Evolutionary conservation across 92 coral and sea anemone genomes (phyloP), one percentile per base, ranked within the genome.

Genomic region (Heteractis magnifica): DNA sequence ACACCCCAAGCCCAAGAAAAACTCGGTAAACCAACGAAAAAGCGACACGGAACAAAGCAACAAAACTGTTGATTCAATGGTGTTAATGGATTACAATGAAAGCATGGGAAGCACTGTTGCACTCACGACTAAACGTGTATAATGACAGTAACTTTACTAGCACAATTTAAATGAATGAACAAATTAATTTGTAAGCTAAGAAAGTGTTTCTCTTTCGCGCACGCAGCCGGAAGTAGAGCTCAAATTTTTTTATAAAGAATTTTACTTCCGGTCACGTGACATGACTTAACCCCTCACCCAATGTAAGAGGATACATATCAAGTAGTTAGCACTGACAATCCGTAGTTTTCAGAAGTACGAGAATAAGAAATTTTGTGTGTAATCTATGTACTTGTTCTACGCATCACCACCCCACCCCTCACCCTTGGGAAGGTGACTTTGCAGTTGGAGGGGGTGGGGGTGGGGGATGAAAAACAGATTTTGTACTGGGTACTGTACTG

Each of bases 41-140:
- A 88, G 88, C 53, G 89, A 88, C n/a, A 76, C 68, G n/a, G 77
- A 49, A 4, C 80, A 84, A 64, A 77, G 77, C 80, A 78, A 77
- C 72, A 88, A 56, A 23, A 90, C 94, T 10, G 53, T 85, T 4
- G 94, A 87, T 51, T 87, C 94, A 19, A 16, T 90, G 76, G 91
- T 90, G 14, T 65, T 90, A 52, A 72, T 88, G 77, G 91, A 90
- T 51, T 87, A 65, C 72, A 70, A 75, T 34, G 89, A 85, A n/a
- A 26, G 49, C 16, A 68, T 68, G 73, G 92, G 84, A 16, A 89
- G 92, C 44, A 82, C 87, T 7, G 81, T 89, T 50, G 84, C 89
- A 56, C 89, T 89, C 10, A 85, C 91, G 0, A 83, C 52, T 15
- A 60, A 79, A 60, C 52, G 26, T 64, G 53, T 52, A 76, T 50